These are phyloP conservation scores for Hirtodrosophila trivittata DNA, from an alignment of 2,888 invertebrate genomes.

Conservation along the genomic window DNA sequence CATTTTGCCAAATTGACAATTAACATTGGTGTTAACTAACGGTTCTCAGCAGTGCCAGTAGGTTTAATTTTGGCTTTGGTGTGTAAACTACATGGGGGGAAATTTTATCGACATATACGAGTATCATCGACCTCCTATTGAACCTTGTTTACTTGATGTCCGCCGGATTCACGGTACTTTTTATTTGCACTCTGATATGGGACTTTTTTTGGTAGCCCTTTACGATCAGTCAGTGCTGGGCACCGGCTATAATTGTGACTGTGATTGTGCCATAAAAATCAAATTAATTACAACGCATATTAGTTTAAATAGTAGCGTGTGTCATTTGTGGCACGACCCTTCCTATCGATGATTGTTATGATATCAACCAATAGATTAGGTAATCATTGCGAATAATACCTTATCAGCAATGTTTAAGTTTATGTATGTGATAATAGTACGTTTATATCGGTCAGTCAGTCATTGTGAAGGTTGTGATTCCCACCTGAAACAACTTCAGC, in stretches of 20 bases:
- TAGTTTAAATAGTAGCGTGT: not conserved
- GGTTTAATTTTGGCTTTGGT: slow-evolving; percentile 11
- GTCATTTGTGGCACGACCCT: not conserved
- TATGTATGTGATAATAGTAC: too few relatives aligned
- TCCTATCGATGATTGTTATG: too few relatives aligned
- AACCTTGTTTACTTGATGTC: slow-evolving; percentile 18
- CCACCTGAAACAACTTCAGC: too few relatives aligned
- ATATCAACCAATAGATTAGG: too few relatives aligned
- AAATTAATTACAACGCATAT: slow-evolving; percentile 1
- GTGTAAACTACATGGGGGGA: slow-evolving; percentile 61
- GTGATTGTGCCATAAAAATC: slow-evolving; percentile 11
- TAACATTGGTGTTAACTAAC: slow-evolving; percentile 11
- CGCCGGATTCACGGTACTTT: slow-evolving; percentile 52
- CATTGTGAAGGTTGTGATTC: too few relatives aligned
- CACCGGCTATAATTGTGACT: slow-evolving; percentile 19
- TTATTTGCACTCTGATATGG: slow-evolving; percentile 28
- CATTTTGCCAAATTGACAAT: slow-evolving; percentile 14
- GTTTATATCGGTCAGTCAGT: too few relatives aligned
- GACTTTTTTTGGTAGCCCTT: slow-evolving; percentile 19
- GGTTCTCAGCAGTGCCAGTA: slow-evolving; percentile 4
- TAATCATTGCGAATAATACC: too few relatives aligned
- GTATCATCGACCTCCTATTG: slow-evolving; percentile 49
- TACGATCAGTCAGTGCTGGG: slow-evolving; percentile 17
- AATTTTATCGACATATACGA: slow-evolving; percentile 7
- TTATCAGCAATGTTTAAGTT: too few relatives aligned